Conservation (phyloP, 1,140 invertebrate genomes). For the Platyscapa corneri region DNA sequence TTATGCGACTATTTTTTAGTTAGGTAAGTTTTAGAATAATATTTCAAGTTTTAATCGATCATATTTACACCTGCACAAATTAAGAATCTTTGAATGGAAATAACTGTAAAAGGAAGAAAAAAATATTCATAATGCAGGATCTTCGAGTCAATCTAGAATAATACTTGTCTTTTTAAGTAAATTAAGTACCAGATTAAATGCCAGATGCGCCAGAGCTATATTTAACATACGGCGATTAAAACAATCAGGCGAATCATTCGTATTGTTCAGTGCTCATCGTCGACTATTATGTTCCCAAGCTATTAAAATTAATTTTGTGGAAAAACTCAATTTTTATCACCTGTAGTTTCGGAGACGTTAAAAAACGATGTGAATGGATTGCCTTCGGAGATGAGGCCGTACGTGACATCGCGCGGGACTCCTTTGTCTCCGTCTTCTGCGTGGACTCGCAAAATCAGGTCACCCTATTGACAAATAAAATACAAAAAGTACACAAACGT, state of each 20-base stretch:
- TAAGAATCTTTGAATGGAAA: no score
- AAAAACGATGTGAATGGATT: constrained; percentile 90
- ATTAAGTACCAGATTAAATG: neutral
- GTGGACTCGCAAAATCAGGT: constrained; percentile 80
- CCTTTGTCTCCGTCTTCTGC: constrained; percentile 94
- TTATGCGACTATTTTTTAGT: no score
- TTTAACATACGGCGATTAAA: neutral
- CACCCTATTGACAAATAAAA: constrained; percentile 75
- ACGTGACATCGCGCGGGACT: constrained; percentile 86
- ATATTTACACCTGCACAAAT: no score
- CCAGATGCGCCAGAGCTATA: neutral
- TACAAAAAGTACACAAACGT: neutral
- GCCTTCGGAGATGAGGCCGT: constrained; percentile 86
- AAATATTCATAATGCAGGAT: neutral
- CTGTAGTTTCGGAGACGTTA: constrained; percentile 86
- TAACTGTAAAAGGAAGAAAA: no score
- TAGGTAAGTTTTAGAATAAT: no score
- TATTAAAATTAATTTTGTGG: no score
- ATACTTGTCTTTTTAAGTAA: neutral
- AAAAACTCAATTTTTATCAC: constrained; percentile 69
- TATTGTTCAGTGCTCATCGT: no score
- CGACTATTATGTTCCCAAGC: no score
- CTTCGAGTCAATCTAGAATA: neutral
- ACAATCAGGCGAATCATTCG: no score
- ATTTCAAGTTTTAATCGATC: no score